Evolutionary conservation across 2,888 invertebrate species (phyloP).

Genomic region (Altica lythri): DNA sequence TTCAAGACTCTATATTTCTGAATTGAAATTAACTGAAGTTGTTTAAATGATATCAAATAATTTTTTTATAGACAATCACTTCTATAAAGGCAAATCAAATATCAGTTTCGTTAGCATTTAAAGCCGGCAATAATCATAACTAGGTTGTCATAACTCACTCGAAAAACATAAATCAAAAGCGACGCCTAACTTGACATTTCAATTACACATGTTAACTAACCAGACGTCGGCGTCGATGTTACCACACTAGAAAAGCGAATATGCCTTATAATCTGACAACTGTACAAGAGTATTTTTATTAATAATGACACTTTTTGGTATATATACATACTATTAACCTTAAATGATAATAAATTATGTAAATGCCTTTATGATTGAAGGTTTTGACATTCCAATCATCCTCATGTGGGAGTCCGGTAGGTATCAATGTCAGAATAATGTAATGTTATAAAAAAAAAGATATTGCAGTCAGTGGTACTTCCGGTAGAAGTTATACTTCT

Average conservation of each 20-base stretch:
- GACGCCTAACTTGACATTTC: constrained; percentile 12
- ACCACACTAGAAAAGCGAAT: background rate
- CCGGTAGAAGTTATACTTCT: too few relatives aligned
- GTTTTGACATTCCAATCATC: too few relatives aligned
- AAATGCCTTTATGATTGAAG: too few relatives aligned
- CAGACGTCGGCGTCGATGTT: background rate
- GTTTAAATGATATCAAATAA: background rate
- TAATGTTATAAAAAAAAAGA: too few relatives aligned
- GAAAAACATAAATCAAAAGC: constrained; percentile 7
- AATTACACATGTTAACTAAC: constrained; percentile 10
- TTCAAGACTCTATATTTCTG: too few relatives aligned
- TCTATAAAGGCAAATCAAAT: too few relatives aligned
- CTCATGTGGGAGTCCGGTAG: too few relatives aligned
- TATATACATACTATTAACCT: background rate
- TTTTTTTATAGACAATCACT: too few relatives aligned
- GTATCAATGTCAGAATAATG: too few relatives aligned
- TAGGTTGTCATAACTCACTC: constrained; percentile 2
- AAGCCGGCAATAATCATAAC: background rate
- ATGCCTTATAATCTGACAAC: background rate
- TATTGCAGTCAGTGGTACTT: too few relatives aligned
- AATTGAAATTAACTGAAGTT: too few relatives aligned
- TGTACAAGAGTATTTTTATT: background rate
- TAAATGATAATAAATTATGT: too few relatives aligned
- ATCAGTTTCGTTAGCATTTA: background rate
- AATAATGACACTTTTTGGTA: background rate